phyloP scores from a whole-genome alignment of 1,140 invertebrate genomes.

The Calephelis nemesis region DNA sequence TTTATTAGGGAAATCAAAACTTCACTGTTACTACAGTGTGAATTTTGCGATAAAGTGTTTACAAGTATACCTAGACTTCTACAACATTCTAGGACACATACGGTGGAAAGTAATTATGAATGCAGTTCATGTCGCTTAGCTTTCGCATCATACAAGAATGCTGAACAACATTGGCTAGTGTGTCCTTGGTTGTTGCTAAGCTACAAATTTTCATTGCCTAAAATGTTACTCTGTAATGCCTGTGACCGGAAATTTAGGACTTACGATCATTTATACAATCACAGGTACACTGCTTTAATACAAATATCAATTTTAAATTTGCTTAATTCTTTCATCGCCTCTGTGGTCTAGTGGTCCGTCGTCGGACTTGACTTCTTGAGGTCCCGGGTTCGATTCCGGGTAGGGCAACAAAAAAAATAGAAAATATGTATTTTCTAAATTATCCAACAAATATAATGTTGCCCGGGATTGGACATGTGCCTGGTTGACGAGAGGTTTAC shows the following conservation, averaged over 20 bases:
- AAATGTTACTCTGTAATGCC: slow-evolving; percentile 65
- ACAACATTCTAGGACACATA: slow-evolving; percentile 60
- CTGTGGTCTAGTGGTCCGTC: no score
- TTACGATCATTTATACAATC: slow-evolving; percentile 71
- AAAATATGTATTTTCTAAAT: no score
- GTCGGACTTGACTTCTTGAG: no score
- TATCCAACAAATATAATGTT: no score
- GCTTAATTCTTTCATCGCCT: no score
- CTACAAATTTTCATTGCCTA: slow-evolving; percentile 64
- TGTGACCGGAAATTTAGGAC: slow-evolving; percentile 73
- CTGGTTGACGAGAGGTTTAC: no score
- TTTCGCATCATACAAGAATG: slow-evolving; percentile 63
- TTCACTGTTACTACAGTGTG: slow-evolving; percentile 56
- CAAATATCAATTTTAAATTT: not conserved
- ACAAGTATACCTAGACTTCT: slow-evolving; percentile 66
- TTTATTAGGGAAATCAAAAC: slow-evolving; percentile 63
- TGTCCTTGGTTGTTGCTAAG: slow-evolving; percentile 62
- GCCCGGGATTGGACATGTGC: no score
- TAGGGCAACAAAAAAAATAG: no score
- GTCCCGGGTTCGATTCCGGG: no score
- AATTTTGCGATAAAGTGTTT: slow-evolving; percentile 73
- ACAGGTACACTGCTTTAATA: slow-evolving; percentile 46
- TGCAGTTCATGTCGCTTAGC: slow-evolving; percentile 59
- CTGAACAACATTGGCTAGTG: slow-evolving; percentile 62
- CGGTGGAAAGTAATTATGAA: slow-evolving; percentile 60